Evolutionary conservation across 2,113 vertebrate species (phyloP).

Genomic region (Colinus virginianus): DNA sequence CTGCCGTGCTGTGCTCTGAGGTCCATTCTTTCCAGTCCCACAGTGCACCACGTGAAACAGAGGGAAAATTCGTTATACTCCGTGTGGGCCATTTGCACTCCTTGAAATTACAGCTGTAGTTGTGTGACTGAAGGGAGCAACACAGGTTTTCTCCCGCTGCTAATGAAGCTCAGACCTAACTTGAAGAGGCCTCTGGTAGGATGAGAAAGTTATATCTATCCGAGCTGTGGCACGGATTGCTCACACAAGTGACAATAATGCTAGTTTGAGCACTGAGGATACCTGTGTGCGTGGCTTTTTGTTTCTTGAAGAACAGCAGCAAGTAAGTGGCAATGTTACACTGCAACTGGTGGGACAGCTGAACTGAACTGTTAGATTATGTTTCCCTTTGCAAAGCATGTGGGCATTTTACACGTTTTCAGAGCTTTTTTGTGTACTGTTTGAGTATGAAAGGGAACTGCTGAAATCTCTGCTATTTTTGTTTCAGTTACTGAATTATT

Average conservation of each 20-base stretch:
- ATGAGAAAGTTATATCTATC: neutral
- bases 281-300: neutral
- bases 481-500: accelerated
- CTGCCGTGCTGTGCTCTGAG: neutral
- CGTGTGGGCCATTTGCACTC: neutral
- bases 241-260: neutral
- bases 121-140: neutral
- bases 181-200: neutral
- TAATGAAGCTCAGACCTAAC: neutral
- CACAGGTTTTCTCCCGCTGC: neutral
- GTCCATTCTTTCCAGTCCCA: neutral
- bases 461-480: neutral
- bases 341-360: neutral
- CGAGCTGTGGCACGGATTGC: neutral
- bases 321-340: neutral
- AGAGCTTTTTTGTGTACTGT: accelerated
- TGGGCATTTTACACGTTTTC: neutral
- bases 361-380: neutral
- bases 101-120: neutral
- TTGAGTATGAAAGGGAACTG: neutral
- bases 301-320: neutral
- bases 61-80: neutral
- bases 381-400: neutral
- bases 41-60: neutral
- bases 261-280: neutral